Conservation (phyloP, 1,140 invertebrate genomes). For the Tetraneura akinire region DNA sequence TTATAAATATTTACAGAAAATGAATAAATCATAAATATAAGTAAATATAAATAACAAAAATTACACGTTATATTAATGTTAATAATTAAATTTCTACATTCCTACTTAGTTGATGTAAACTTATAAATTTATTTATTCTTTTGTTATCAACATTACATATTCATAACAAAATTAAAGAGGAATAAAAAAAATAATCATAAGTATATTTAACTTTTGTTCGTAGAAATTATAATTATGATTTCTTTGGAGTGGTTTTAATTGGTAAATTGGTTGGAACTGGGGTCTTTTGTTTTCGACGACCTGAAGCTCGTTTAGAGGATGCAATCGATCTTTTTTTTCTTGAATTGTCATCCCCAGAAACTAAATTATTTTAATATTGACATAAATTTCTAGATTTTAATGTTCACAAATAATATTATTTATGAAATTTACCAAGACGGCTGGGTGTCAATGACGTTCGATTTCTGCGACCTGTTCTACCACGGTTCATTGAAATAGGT, state of each 20-base stretch:
- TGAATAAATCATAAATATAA: no score
- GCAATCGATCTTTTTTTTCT: neutral
- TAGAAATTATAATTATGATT: neutral
- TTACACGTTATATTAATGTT: neutral
- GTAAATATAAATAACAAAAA: no score
- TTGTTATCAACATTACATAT: neutral
- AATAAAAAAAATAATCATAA: neutral
- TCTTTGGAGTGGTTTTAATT: conserved; percentile 8
- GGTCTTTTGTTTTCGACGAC: conserved; percentile 10
- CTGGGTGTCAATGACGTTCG: neutral
- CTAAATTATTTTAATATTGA: conserved; percentile 14
- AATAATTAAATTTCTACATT: neutral
- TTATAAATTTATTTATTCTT: neutral
- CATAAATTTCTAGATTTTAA: neutral
- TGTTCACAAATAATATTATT: neutral
- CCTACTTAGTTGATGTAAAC: neutral
- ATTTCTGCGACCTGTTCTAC: conserved; percentile 2
- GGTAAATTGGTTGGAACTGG: neutral
- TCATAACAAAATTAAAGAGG: neutral
- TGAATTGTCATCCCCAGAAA: conserved; percentile 19
- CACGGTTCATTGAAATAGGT: neutral
- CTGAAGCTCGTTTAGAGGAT: neutral
- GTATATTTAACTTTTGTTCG: neutral
- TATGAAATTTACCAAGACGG: conserved; percentile 1
- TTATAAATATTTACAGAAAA: no score